Base-by-base conservation (phyloP, 2,113 vertebrate species). In the Perca flavescens region DNA sequence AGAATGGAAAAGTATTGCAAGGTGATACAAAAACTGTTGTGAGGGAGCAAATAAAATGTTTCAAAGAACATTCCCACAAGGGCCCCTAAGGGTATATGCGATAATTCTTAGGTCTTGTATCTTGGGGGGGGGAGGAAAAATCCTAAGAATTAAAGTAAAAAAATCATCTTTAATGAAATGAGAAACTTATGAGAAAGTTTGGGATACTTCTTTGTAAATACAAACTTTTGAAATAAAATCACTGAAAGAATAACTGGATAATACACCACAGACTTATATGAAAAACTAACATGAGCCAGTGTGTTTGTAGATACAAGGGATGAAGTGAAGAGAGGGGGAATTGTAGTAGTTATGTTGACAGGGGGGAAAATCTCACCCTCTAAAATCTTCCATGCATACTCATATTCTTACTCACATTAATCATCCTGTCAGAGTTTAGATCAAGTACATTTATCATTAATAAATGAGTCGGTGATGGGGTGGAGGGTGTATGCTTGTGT, bases 401-500 rank as follows among this genome's bases (percentile, higher is more conserved):
- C 70, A 56, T 46, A 80, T 77, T 79, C 85, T 67, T 34, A 25
- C 50, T 56, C 62, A 15, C 90, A 92, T 93, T 87, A 91, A 92
- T 93, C 93, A 94, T 91, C 61, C 86, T 91, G 91, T 90, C 92
- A 89, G 75, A 69, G 54, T 79, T 77, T 36, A 69, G 80, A 89
- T 89, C 87, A 85, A 90, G 86, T 85, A 84, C 89, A 92, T 93
- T 91, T 87, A 91, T 93, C 88, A 89, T 89, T 87, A 83, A 91
- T 91, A 91, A 89, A 92, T 88, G 75, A 92, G 88, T 82, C 71
- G 74, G 83, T 19, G 80, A 72, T 52, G 71, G 21, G 28, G 43
- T 58, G 49, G 72, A 47, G 40, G 70, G 80, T 82, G 25, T 43
- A 40, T 10, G 74, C 75, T 58, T 85, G 80, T 88, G 85, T 72